Evolutionary conservation across 2,113 vertebrate genomes (phyloP).

Genomic region (Carassius auratus): DNA sequence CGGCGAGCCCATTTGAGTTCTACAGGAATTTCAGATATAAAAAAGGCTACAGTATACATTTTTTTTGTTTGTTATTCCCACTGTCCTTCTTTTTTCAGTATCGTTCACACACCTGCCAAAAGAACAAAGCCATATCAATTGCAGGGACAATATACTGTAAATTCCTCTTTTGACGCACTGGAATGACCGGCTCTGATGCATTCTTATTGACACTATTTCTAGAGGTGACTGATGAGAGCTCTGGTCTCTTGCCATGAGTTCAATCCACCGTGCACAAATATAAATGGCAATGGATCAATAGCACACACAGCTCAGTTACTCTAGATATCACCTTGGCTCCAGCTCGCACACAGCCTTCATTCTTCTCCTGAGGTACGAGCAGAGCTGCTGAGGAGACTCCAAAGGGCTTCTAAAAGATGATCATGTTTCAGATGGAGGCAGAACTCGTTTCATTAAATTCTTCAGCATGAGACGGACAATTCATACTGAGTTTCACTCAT

Average conservation of each 20-base stretch:
- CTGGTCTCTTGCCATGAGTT: slow-evolving; percentile 52
- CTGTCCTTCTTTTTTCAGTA: background rate
- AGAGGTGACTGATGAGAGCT: slow-evolving; percentile 42
- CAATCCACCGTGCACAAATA: slow-evolving; percentile 61
- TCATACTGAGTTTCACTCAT: background rate
- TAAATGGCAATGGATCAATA: slow-evolving; percentile 62
- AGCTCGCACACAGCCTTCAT: slow-evolving; percentile 30
- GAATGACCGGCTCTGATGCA: slow-evolving; percentile 27
- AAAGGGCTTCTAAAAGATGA: slow-evolving; percentile 3
- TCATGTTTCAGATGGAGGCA: slow-evolving; percentile 34
- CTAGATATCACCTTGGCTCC: slow-evolving; percentile 58
- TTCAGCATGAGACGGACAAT: background rate
- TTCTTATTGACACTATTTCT: slow-evolving; percentile 28
- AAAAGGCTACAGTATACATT: background rate
- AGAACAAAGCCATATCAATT: background rate
- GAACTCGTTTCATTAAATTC: slow-evolving; percentile 22
- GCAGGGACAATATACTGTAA: slow-evolving; percentile 21
- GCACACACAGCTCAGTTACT: slow-evolving; percentile 59
- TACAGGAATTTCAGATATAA: background rate
- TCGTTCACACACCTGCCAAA: background rate
- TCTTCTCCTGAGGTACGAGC: slow-evolving; percentile 33
- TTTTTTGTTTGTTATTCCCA: background rate
- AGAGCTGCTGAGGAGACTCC: slow-evolving; percentile 39
- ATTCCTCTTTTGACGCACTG: slow-evolving; percentile 26
- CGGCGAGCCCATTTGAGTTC: background rate